Percentiles rank a stretch among this genome's conserved stretches.
Conservation (phyloP, 2,797 vertebrate genomes). For the Argentina silus region DNA sequence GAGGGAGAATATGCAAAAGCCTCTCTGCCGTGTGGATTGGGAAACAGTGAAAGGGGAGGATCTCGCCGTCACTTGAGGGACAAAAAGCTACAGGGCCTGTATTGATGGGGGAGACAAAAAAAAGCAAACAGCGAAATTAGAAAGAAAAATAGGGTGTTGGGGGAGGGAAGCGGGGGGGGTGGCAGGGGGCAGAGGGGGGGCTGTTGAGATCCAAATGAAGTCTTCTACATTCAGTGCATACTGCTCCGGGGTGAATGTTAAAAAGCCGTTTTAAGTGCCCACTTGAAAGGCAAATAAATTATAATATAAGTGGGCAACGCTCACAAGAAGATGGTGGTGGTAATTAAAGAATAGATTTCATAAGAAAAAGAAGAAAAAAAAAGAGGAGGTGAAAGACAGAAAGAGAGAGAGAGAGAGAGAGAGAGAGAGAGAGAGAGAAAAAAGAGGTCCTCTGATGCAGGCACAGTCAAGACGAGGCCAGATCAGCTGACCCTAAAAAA, state of each 20-base stretch:
- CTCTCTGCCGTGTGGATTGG: constrained; percentile 68
- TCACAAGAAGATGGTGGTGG: constrained; percentile 47
- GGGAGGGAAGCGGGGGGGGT: constrained; percentile 28
- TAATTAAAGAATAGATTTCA: constrained; percentile 65
- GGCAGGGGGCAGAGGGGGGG: constrained; percentile 36
- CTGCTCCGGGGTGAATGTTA: constrained; percentile 55
- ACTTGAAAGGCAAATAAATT: constrained; percentile 67
- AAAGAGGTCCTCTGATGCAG: constrained; percentile 39
- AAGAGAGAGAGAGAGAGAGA: constrained; percentile 1
- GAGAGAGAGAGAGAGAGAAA: neutral
- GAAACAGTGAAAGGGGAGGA: constrained; percentile 70
- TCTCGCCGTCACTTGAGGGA: constrained; percentile 63
- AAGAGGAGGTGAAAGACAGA: neutral
- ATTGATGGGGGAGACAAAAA: constrained; percentile 64
- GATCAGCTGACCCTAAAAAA: constrained; percentile 33
- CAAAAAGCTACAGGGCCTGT: constrained; percentile 71
- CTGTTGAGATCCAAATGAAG: constrained; percentile 64
- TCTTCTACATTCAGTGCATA: constrained; percentile 54
- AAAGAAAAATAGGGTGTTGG: constrained; percentile 58
- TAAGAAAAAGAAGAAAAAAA: constrained; percentile 23
- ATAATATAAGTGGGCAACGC: constrained; percentile 53
- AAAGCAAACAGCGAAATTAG: constrained; percentile 72
- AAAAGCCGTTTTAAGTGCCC: constrained; percentile 56
- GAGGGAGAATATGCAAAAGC: constrained; percentile 73
- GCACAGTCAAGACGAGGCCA: constrained; percentile 27